Evolutionary conservation across 2,797 vertebrate species (phyloP), one percentile per base, ranked within the genome.

Genomic region (Lophius americanus): DNA sequence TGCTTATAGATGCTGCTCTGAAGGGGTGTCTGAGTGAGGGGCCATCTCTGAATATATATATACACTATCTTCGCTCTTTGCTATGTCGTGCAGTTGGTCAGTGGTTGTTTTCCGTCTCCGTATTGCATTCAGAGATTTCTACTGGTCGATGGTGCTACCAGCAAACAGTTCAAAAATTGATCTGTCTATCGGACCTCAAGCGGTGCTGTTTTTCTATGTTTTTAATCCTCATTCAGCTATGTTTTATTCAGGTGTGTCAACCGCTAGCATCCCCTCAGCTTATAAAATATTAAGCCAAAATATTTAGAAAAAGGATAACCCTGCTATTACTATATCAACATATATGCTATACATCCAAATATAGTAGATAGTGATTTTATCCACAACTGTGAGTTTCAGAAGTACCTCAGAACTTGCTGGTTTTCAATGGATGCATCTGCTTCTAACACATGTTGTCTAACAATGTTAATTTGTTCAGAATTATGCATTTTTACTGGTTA

Each of bases 201-300:
- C 84, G 93, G 94, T 95, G 94, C 93, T 94, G 92, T 92, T 94
- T 94, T 93, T 92, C 89, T 93, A 92, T 92, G 90, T 91, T 91
- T 91, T 89, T 90, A 23, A 89, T 85, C 83, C 89, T 88, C 85
- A 87, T 89, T 79, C 85, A 73, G 83, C 86, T 88, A 75, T 86
- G 80, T 89, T 88, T 84, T 88, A 88, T 89, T 85, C 86, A 90
- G 86, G 88, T 88, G 88, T 84, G 85, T 90, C 76, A 71, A 83
- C 81, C 77, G 65, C 88, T 83, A 78, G 84, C 85, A 77, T 79
- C 76, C 86, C 87, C 85, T 86, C 85, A 82, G 79, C 85, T 86
- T 84, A 84, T 89, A 85, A 80, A 53, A 89, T 81, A 78, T 49
- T 65, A 88, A 92, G 89, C 89, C 91, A 91, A 92, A 91, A 83